Percentiles rank a stretch among this genome's conserved stretches.
phyloP scores from a whole-genome alignment of 2,888 invertebrate genomes.

The Crematogaster levior region DNA sequence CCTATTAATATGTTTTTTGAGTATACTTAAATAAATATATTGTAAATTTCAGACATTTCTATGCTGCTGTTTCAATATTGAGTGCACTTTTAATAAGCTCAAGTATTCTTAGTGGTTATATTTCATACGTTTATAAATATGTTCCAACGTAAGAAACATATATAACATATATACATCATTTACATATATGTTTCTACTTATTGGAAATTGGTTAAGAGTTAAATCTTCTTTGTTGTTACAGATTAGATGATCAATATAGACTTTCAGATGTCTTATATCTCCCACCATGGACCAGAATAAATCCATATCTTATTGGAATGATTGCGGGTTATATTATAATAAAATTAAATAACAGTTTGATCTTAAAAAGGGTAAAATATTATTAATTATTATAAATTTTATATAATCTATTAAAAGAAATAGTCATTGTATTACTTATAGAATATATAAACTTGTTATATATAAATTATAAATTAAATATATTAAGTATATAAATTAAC shows the following conservation, averaged over 20 bases:
- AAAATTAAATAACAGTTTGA: constrained; percentile 78
- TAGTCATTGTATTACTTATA: neutral
- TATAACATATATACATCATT: no score
- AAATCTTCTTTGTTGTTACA: constrained; percentile 69
- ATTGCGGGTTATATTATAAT: constrained; percentile 86
- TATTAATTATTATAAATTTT: neutral
- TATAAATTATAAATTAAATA: neutral
- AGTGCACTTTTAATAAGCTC: no score
- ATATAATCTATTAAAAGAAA: neutral
- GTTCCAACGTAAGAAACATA: no score
- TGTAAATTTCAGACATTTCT: no score
- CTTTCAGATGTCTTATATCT: constrained; percentile 84
- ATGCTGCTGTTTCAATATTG: no score
- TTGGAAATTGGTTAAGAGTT: no score
- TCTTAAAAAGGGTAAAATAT: constrained; percentile 74
- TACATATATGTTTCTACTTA: no score
- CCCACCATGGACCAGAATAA: constrained; percentile 83
- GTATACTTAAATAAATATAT: no score
- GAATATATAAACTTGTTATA: neutral
- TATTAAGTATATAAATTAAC: no score
- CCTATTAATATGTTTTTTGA: no score
- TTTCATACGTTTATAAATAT: no score
- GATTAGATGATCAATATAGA: constrained; percentile 84
- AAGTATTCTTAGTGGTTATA: no score
- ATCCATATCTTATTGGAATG: constrained; percentile 84